These are phyloP conservation scores for Knipowitschia caucasica DNA, from an alignment of 2,797 vertebrate genomes.

Conservation along the genomic window DNA sequence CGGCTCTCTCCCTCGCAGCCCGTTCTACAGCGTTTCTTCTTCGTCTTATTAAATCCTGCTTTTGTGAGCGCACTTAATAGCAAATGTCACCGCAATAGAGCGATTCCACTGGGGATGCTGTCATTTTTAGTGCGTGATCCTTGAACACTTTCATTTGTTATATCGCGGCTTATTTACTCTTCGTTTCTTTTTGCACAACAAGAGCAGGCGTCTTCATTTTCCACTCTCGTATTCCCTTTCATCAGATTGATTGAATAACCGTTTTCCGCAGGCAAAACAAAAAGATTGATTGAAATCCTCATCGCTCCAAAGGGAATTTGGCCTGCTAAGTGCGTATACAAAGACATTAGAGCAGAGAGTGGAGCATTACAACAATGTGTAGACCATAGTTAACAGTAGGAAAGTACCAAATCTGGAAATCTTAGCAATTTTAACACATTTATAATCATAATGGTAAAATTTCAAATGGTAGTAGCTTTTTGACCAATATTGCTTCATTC, in stretches of 20 bases:
- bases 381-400: not conserved
- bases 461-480: too few relatives aligned
- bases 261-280: slow-evolving; percentile 25
- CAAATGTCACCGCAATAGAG: slow-evolving; percentile 37
- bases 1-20: slow-evolving; percentile 18
- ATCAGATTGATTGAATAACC: slow-evolving; percentile 33
- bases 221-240: slow-evolving; percentile 18
- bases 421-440: too few relatives aligned
- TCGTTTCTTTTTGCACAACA: not conserved
- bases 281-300: slow-evolving; percentile 24
- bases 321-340: slow-evolving; percentile 3
- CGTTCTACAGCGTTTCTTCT: slow-evolving; percentile 28
- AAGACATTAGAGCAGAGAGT: not conserved
- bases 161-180: slow-evolving; percentile 24
- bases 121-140: slow-evolving; percentile 24
- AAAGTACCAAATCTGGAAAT: too few relatives aligned
- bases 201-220: slow-evolving; percentile 20
- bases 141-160: slow-evolving; percentile 36
- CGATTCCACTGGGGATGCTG: slow-evolving; percentile 21
- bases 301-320: slow-evolving; percentile 21
- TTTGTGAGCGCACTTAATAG: slow-evolving; percentile 29
- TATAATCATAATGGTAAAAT: too few relatives aligned
- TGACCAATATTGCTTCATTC: too few relatives aligned
- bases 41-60: slow-evolving; percentile 38
- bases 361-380: not conserved